phyloP scores from a whole-genome alignment of 2,113 vertebrate genomes.

The Euleptes europaea region DNA sequence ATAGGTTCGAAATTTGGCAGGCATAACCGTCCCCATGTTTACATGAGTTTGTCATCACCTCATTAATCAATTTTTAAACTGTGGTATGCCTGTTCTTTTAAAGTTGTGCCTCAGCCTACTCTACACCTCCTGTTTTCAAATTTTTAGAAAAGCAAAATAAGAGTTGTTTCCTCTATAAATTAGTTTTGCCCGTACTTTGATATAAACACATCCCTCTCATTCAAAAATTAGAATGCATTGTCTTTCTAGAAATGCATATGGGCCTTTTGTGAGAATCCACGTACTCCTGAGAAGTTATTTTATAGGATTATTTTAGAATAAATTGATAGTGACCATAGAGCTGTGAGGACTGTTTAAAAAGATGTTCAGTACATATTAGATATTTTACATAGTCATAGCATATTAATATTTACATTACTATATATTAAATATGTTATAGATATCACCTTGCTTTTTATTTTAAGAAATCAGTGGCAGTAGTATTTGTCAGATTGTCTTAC shows the following conservation, averaged over 20 bases:
- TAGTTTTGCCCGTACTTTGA: constrained; percentile 62
- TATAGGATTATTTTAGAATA: neutral
- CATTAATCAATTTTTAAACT: constrained; percentile 73
- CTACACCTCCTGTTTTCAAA: constrained; percentile 37
- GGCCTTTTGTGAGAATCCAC: neutral
- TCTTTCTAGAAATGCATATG: neutral
- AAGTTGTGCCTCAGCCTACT: constrained; percentile 53
- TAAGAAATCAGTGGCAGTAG: constrained; percentile 27
- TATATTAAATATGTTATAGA: neutral
- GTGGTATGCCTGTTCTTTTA: constrained; percentile 58
- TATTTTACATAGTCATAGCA: constrained; percentile 25
- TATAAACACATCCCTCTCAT: constrained; percentile 51
- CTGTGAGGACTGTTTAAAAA: constrained; percentile 41
- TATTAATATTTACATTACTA: constrained; percentile 46
- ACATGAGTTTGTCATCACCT: constrained; percentile 73
- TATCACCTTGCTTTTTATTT: constrained; percentile 46
- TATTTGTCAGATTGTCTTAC: constrained; percentile 35
- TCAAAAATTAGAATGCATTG: constrained; percentile 57
- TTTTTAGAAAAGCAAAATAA: constrained; percentile 45
- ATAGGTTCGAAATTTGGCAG: constrained; percentile 72
- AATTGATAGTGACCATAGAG: constrained; percentile 16
- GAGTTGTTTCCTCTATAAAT: constrained; percentile 67
- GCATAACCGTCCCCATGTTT: constrained; percentile 66
- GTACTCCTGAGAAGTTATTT: neutral
- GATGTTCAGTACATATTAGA: constrained; percentile 15